Conservation (phyloP, 2,797 vertebrate species). For the Sarcoramphus papa region DNA sequence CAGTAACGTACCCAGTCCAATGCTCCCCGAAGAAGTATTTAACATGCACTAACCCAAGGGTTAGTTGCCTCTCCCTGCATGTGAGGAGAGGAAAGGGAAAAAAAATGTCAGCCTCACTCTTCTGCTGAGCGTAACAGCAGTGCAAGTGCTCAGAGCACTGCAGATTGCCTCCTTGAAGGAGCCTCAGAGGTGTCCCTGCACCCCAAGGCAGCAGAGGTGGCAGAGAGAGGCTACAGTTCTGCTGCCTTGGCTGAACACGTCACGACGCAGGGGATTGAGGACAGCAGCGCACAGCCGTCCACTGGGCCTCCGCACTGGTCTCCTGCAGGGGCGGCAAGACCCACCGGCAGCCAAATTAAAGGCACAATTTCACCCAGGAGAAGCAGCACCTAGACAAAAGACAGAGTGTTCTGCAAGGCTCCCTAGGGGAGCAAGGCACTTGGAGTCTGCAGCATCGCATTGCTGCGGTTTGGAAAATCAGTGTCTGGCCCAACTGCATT, state of each 20-base stretch:
- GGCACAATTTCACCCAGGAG: not conserved
- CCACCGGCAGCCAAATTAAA: not conserved
- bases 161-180: not conserved
- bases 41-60: not conserved
- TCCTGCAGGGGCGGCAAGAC: not conserved
- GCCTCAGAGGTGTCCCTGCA: not conserved
- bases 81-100: not conserved
- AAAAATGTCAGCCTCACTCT: not conserved
- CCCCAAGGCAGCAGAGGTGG: not conserved
- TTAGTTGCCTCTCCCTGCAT: not conserved
- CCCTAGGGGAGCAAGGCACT: not conserved
- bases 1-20: not conserved
- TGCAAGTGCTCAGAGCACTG: not conserved
- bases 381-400: not conserved
- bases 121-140: not conserved
- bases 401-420: not conserved
- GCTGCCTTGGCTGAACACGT: accelerated
- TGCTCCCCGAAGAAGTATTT: not conserved
- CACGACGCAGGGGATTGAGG: accelerated
- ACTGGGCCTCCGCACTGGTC: accelerated
- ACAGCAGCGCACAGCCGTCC: not conserved
- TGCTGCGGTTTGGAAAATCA: not conserved
- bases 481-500: not conserved
- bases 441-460: not conserved
- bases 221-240: not conserved